Conservation (phyloP, 2,113 vertebrate species). For the Pseudorhombus dupliciocellatus region DNA sequence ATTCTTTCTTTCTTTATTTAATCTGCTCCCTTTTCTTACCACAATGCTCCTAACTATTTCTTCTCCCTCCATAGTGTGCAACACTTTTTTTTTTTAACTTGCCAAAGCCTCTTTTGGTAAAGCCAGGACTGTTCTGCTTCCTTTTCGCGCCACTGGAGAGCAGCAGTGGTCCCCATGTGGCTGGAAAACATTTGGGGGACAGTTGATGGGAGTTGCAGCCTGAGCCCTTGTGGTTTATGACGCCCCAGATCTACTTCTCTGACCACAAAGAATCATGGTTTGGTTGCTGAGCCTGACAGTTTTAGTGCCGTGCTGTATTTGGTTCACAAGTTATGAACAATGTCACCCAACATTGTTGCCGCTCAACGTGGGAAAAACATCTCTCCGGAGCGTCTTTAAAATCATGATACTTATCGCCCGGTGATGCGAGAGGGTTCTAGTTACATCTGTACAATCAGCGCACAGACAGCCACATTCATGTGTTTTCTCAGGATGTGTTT, state of each 20-base stretch:
- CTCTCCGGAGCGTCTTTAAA: slow-evolving; percentile 1
- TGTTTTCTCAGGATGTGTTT: neutral
- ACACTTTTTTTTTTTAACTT: neutral
- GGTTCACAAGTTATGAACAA: too few relatives aligned
- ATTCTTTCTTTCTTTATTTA: slow-evolving; percentile 19
- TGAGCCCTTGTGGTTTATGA: slow-evolving; percentile 11
- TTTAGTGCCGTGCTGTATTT: neutral
- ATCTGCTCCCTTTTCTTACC: neutral
- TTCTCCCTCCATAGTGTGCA: neutral
- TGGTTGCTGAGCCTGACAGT: neutral
- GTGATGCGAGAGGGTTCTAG: neutral
- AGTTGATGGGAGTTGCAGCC: slow-evolving; percentile 9
- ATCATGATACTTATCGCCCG: neutral
- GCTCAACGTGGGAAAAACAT: neutral
- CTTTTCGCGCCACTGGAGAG: slow-evolving; percentile 43
- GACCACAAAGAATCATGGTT: slow-evolving; percentile 1
- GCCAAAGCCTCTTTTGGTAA: neutral
- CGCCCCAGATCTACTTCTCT: slow-evolving; percentile 8
- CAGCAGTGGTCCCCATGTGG: slow-evolving; percentile 40
- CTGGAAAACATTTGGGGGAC: slow-evolving; percentile 3
- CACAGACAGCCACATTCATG: neutral
- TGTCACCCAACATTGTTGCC: neutral
- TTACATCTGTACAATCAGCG: neutral
- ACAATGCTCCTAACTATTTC: neutral
- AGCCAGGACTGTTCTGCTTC: slow-evolving; percentile 18